A percentile compares a stretch with the other conserved stretches of the same genome.
phyloP scores from a whole-genome alignment of 2,888 invertebrate genomes.

The Pantelozetes paolii region DNA sequence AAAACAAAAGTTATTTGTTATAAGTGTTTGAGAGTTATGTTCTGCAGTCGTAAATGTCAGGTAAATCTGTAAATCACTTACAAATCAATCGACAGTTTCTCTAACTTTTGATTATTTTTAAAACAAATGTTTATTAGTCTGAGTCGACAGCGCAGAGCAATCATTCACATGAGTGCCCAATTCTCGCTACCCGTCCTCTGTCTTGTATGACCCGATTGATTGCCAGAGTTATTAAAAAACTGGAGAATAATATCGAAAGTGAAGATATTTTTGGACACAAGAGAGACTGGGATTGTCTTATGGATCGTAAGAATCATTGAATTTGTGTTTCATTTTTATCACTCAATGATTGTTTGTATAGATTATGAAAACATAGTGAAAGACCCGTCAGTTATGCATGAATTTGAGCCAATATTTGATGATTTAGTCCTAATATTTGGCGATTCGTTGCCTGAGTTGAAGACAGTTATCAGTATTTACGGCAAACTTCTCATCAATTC shows the following conservation, averaged over 20 bases:
- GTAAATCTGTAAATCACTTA: conserved; percentile 1
- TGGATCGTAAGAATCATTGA: conserved; percentile 37
- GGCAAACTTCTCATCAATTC: conserved; percentile 42
- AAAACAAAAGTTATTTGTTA: background rate
- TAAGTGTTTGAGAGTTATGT: conserved; percentile 21
- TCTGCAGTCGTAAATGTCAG: conserved; percentile 35
- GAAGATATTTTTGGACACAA: conserved; percentile 12
- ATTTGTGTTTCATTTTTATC: background rate
- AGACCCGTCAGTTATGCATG: conserved; percentile 36
- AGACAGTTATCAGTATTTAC: conserved; percentile 29
- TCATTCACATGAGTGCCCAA: conserved; percentile 34
- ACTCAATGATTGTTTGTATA: too few species aligned
- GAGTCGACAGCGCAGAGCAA: background rate
- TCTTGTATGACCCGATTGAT: conserved; percentile 36
- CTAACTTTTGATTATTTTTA: background rate
- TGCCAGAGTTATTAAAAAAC: conserved; percentile 25
- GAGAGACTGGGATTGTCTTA: conserved; percentile 37
- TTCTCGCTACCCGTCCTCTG: conserved; percentile 36
- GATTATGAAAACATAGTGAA: conserved; percentile 39
- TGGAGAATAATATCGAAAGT: background rate
- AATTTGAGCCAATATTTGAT: conserved; percentile 26
- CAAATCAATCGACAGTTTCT: background rate
- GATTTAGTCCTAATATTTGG: conserved; percentile 38
- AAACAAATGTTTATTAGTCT: background rate
- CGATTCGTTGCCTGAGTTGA: conserved; percentile 16